phyloP scores from a whole-genome alignment of 1,140 invertebrate species.

The Bombus cullumanus region DNA sequence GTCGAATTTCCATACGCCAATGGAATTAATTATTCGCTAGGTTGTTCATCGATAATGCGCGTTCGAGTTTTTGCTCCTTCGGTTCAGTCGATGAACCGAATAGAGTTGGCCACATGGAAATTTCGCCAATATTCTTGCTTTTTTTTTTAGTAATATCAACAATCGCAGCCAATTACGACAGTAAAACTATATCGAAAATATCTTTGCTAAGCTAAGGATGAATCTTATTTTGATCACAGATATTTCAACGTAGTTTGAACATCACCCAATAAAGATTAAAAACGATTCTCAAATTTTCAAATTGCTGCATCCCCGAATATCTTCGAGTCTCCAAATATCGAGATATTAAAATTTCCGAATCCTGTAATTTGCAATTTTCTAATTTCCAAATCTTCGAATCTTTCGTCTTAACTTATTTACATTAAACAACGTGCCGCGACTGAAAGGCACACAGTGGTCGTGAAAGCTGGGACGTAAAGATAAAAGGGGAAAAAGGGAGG shows the following conservation, averaged over 20 bases:
- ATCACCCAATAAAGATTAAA: too few species aligned
- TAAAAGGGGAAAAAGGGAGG: neutral
- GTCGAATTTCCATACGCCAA: conserved; percentile 27
- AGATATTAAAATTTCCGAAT: too few species aligned
- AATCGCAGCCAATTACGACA: neutral
- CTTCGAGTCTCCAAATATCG: too few species aligned
- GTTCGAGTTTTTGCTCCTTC: conserved; percentile 9
- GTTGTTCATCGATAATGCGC: conserved; percentile 13
- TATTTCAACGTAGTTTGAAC: too few species aligned
- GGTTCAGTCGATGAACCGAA: neutral
- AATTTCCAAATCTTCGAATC: neutral
- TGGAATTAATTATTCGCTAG: conserved; percentile 37
- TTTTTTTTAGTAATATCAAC: neutral
- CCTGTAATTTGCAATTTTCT: too few species aligned
- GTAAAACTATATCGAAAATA: too few species aligned
- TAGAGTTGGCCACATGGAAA: neutral
- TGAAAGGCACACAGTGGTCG: neutral
- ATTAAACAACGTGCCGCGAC: too few species aligned
- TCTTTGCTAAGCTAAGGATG: too few species aligned
- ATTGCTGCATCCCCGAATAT: too few species aligned
- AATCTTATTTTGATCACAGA: too few species aligned
- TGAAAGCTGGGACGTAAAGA: neutral
- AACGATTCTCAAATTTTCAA: too few species aligned
- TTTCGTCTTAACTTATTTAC: too few species aligned
- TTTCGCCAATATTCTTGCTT: neutral